phyloP scores from a whole-genome alignment of 53 echinoderm and acorn worm species.

The Antedon mediterranea region DNA sequence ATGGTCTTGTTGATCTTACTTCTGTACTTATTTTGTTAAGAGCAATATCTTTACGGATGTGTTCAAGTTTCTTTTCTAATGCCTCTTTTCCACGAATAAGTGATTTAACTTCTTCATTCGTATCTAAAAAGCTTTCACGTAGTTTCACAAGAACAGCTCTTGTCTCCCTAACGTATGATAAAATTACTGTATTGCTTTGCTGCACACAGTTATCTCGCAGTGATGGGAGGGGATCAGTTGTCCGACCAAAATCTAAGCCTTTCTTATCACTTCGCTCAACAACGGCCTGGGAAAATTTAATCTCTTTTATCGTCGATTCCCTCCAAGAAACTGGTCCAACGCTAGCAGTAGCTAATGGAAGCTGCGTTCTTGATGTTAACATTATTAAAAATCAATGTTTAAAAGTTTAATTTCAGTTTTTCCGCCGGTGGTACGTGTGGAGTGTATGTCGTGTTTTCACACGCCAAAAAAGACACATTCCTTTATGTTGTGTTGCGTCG shows the following conservation, averaged over 20 bases:
- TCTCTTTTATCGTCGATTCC: slow-evolving; percentile 80
- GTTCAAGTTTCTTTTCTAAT: slow-evolving; percentile 90
- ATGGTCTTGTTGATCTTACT: slow-evolving; percentile 76
- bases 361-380: slow-evolving; percentile 68
- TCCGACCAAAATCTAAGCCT: slow-evolving; percentile 74
- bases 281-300: slow-evolving; percentile 78
- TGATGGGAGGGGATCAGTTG: slow-evolving; percentile 81
- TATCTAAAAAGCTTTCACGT: slow-evolving; percentile 89
- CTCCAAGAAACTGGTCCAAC: slow-evolving; percentile 89
- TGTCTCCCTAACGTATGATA: slow-evolving; percentile 80
- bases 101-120: slow-evolving; percentile 94
- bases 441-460: no score
- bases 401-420: no score
- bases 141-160: slow-evolving; percentile 75
- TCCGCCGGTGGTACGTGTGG: no score
- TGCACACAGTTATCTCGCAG: slow-evolving; percentile 96
- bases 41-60: slow-evolving; percentile 93
- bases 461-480: no score
- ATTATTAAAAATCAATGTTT: no score
- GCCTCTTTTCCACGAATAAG: slow-evolving; percentile 91
- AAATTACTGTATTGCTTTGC: slow-evolving; percentile 93
- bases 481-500: no score
- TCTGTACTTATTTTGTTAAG: slow-evolving; percentile 94
- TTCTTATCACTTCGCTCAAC: slow-evolving; percentile 72
- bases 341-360: slow-evolving; percentile 85